Percentiles rank a stretch among this genome's conserved stretches.
phyloP scores from a whole-genome alignment of 2,888 invertebrate genomes.

The Ennomos erosarius region DNA sequence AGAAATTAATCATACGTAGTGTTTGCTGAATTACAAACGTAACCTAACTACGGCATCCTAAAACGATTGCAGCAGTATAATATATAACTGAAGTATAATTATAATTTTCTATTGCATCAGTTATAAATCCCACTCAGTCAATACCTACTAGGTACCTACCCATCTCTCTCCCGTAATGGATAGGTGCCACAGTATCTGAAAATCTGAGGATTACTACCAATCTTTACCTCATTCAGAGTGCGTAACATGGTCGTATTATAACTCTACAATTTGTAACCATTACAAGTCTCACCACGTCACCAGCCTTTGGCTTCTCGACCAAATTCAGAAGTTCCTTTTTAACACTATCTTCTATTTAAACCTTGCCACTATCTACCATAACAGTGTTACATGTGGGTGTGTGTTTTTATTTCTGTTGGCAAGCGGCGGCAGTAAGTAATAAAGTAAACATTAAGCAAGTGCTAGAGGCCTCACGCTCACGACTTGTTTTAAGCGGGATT shows the following conservation, averaged over 20 bases:
- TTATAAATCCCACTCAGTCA: too few species aligned
- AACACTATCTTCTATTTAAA: slow-evolving; percentile 46
- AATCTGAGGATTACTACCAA: too few species aligned
- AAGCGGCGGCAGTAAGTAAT: slow-evolving; percentile 74
- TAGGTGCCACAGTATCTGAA: too few species aligned
- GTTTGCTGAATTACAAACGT: too few species aligned
- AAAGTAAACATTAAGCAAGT: slow-evolving; percentile 77
- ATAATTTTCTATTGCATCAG: too few species aligned
- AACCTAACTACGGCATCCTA: too few species aligned
- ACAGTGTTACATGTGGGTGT: slow-evolving; percentile 62
- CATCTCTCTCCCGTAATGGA: too few species aligned
- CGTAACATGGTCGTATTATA: slow-evolving; percentile 14
- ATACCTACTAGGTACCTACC: too few species aligned
- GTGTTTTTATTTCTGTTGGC: slow-evolving; percentile 70
- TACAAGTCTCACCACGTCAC: slow-evolving; percentile 50
- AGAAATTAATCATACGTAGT: too few species aligned
- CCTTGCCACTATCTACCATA: slow-evolving; percentile 50
- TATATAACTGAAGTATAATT: too few species aligned
- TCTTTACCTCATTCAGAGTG: too few species aligned
- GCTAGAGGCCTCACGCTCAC: slow-evolving; percentile 61
- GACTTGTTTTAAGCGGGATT: slow-evolving; percentile 55
- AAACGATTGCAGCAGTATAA: too few species aligned
- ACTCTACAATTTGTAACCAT: slow-evolving; percentile 57
- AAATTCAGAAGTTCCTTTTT: slow-evolving; percentile 55
- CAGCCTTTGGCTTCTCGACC: slow-evolving; percentile 47